Evolutionary conservation across 2,797 vertebrate species (phyloP), one percentile per base, ranked within the genome.

Genomic region (Capromys pilorides): DNA sequence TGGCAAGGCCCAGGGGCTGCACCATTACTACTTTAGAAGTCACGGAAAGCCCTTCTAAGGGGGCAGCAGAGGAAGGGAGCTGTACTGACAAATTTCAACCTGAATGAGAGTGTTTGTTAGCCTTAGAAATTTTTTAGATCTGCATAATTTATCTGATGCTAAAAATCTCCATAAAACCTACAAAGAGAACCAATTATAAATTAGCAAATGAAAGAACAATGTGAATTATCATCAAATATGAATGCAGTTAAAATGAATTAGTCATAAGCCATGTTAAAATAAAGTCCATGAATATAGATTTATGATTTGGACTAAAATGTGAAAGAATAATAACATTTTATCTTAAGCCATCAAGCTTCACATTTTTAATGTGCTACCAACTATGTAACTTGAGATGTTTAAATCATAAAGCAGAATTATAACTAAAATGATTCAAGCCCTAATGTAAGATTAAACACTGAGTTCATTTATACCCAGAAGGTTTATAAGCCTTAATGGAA

Each of bases 191-290:
- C 0, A 14, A 73, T 78, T 78, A 77, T 62, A 86, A 92, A 73
- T 86, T 79, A 80, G 92, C 16, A 86, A 90, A 71, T 91, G 79
- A 62, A 81, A 87, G 92, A 89, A 92, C 51, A 90, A 61, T 64
- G 69, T 26, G 57, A 88, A 86, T 91, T 45, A 3, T 18, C 73
- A 62, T 88, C 88, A 89, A 92, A 71, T 88, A 92, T 21, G 88
- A 96, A 83, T 49, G 13, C n/a, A 83, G 64, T 92, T 73, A 86
- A 92, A 95, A 93, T 61, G 81, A 92, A 89, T 92, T 94, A 87
- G 82, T 87, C 89, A 90, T 96, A 91, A 94, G 79, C 86, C 67
- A 67, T 66, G 62, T 87, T 93, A 92, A 92, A 94, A 87, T 66
- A 86, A 94, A 93, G 57, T n/a, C 45, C 84, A 57, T 0, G 1